Evolutionary conservation across 2,888 invertebrate species (phyloP).

Genomic region (Drosophila infuscata): DNA sequence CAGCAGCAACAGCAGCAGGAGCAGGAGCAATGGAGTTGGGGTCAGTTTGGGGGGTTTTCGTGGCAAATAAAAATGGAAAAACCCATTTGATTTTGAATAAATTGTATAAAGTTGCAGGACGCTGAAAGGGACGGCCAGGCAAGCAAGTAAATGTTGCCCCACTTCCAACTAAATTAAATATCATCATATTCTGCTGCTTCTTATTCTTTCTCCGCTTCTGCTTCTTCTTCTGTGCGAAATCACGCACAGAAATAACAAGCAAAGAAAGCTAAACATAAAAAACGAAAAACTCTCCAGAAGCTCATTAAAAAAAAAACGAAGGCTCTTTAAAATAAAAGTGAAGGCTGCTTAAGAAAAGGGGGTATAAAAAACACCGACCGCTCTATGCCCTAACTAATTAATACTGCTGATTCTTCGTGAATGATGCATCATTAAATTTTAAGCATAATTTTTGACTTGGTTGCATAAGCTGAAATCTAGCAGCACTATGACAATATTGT

Average conservation of each 20-base stretch:
- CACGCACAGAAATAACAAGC: conserved; percentile 68
- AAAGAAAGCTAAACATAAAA: conserved; percentile 56
- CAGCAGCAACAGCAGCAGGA: conserved; percentile 10
- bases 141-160: neutral
- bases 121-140: conserved; percentile 27
- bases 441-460: conserved; percentile 3
- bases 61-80: conserved; percentile 54
- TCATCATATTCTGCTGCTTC: conserved; percentile 25
- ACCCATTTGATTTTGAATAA: conserved; percentile 82
- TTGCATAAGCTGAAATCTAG: conserved; percentile 30
- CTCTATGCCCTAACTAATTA: conserved; percentile 21
- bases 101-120: conserved; percentile 73
- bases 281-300: conserved; percentile 41
- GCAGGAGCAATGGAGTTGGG: conserved; percentile 10
- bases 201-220: conserved; percentile 19
- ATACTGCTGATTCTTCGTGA: conserved; percentile 10
- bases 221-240: conserved; percentile 45
- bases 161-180: conserved; percentile 68
- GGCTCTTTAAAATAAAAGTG: conserved; percentile 30
- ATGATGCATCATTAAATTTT: conserved; percentile 10
- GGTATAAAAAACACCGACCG: conserved; percentile 10
- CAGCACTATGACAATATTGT: conserved; percentile 39
- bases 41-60: neutral
- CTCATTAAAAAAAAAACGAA: conserved; percentile 73
- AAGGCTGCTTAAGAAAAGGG: conserved; percentile 16